Evolutionary conservation across 2,113 vertebrate species (phyloP), one percentile per base, ranked within the genome.

Genomic region (Pelodiscus sinensis): DNA sequence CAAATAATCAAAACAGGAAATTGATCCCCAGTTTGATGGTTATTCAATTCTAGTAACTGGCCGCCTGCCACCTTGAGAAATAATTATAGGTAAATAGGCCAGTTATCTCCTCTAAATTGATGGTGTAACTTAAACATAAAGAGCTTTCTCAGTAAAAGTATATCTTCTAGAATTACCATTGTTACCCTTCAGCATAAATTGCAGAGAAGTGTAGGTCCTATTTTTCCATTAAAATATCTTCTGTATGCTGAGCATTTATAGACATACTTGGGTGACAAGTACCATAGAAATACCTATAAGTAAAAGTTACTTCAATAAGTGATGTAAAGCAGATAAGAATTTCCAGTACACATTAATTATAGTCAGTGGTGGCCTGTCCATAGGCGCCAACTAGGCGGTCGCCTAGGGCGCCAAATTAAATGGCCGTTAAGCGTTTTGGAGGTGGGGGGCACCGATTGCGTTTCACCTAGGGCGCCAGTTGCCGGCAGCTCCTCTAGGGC

Each of bases 41-140:
- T 87, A 95, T 55, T 78, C 93, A 52, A 14, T 86, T 82, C 85
- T 94, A 96, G 95, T 95, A 75, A 75, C 71, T 73, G 24, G 21
- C 35, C 24, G 38, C 44, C 35, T 21, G 38, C 44, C 92, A 58
- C 89, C 85, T 56, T 24, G 1, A 19, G 81, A 95, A 84, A 56
- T 80, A 9, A 35, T 15, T 44, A 73, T 84, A 31, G 58, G 81
- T 84, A 44, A 73, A 38, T 44, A 82, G 79, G 89, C 35, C 50
- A 86, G 87, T 44, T 87, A 38, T 89, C 10, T 51, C 0, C 31
- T 87, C 1, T 90, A 94, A 90, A 92, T 85, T 71, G 87, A 55
- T 86, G 62, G 52, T 65, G 29, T 65, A 65, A 7, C 62, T 65
- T 31, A 62, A 62, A 62, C 27, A 29, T 68, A 68, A n/a, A 68